phyloP scores from a whole-genome alignment of 2,888 invertebrate species.

The Rutpela maculata region DNA sequence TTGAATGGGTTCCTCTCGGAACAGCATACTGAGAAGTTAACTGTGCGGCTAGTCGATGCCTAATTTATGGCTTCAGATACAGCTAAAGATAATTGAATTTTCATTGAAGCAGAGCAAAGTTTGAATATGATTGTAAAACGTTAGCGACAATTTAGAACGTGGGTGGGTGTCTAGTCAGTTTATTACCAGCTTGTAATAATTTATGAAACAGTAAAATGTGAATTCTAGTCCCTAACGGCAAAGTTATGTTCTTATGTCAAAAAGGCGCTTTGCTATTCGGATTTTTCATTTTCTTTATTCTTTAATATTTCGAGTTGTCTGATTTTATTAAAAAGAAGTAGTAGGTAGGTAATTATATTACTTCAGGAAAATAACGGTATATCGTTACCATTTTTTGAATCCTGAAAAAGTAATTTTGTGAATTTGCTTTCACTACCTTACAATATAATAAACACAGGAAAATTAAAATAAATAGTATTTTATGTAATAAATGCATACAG shows the following conservation, averaged over 20 bases:
- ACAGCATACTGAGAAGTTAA: conserved; percentile 15
- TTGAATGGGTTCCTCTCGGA: conserved; percentile 10
- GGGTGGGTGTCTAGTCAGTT: conserved; percentile 16
- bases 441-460: too few relatives aligned
- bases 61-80: conserved; percentile 41
- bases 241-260: neutral
- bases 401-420: too few relatives aligned
- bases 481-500: too few relatives aligned
- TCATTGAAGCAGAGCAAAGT: conserved; percentile 26
- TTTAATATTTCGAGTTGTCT: too few relatives aligned
- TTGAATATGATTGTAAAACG: conserved; percentile 29
- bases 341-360: too few relatives aligned
- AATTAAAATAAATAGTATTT: too few relatives aligned
- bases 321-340: too few relatives aligned
- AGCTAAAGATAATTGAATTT: conserved; percentile 34
- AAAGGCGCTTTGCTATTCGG: neutral
- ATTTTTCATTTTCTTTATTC: too few relatives aligned
- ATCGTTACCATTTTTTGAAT: too few relatives aligned
- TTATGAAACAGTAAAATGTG: conserved; percentile 10
- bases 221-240: neutral
- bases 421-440: too few relatives aligned
- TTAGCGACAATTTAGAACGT: conserved; percentile 18
- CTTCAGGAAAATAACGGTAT: too few relatives aligned
- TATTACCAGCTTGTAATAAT: conserved; percentile 13
- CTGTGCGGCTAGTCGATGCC: conserved; percentile 24